Base-by-base conservation (phyloP, 2,797 vertebrate species). In the Petrocephalus sullivani region DNA sequence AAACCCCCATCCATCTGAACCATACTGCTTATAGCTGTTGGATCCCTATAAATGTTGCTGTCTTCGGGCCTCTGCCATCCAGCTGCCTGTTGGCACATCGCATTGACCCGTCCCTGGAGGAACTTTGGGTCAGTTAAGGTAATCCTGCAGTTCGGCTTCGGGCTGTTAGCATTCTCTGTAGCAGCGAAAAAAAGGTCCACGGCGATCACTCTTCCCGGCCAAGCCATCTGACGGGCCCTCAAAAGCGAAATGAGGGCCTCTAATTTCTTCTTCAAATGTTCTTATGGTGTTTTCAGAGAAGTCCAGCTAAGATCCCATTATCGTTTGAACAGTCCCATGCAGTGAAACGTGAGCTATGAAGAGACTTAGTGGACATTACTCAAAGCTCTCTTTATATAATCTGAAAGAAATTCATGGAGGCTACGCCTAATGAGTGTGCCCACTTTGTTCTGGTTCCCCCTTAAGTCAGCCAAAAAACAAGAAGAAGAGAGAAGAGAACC, bases 1-100 rank as follows among this genome's bases (percentile, higher is more conserved):
- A 92, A 90, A 90, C 89, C 88, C 90, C 90, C 93, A 91, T 94
- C 93, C 93, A 94, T 94, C 91, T 93, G 94, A 92, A 91, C 92
- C 92, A 14, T 91, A 92, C 91, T 93, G 91, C 89, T 94, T 93
- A 91, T 91, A 92, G 90, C 91, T 89, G 28, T 6, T 89, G 87
- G 93, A 19, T 49, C 7, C 91, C 94, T 94, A 95, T 94, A 54
- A 8, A 64, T 53, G 81, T 58, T 85, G 81, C 16, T 58, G 9
- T 33, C 85, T 88, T 54, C 16, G 51, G 56, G 46, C 21, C 9
- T n/a, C 9, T 23, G 23, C 16, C 54, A 56, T 87, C 37, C 19
- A 6, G 16, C 37, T 78, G 71, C 41, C 19, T 87, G 71, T 84
- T 54, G 3, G 41, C 46, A n/a, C 28, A 23, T 49, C 21, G 10